These are phyloP conservation scores for Acrobasis consociella DNA, from an alignment of 2,888 invertebrate genomes.

Conservation along the genomic window DNA sequence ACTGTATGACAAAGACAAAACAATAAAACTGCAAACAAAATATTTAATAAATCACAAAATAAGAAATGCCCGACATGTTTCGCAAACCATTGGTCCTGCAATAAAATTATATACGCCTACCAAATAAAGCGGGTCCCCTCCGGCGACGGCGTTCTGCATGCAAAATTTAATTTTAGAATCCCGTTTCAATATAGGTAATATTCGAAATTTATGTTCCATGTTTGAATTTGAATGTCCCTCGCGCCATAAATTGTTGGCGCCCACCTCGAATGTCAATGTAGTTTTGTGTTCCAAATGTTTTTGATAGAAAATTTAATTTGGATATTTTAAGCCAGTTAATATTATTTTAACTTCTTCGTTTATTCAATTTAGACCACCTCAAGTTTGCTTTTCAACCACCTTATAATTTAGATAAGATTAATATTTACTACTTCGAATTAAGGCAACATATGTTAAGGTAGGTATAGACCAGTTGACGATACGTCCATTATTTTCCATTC, in stretches of 20 bases:
- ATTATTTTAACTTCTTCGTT: too few species aligned
- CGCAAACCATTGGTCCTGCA: constrained; percentile 78
- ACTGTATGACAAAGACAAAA: constrained; percentile 24
- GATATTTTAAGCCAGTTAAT: neutral
- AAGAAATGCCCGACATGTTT: constrained; percentile 67
- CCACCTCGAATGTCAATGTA: constrained; percentile 29
- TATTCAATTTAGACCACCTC: too few species aligned
- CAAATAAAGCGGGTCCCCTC: constrained; percentile 71
- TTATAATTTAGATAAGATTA: too few species aligned
- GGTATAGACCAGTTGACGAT: too few species aligned
- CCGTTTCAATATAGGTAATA: constrained; percentile 81
- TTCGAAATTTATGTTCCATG: constrained; percentile 77
- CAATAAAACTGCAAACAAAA: constrained; percentile 33
- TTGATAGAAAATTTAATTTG: constrained; percentile 14
- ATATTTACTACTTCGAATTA: too few species aligned
- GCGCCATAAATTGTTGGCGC: constrained; percentile 59
- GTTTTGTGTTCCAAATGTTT: constrained; percentile 33
- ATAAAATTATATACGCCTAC: constrained; percentile 83
- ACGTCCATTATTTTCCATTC: too few species aligned
- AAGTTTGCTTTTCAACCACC: too few species aligned
- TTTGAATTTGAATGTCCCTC: constrained; percentile 70
- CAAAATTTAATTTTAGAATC: constrained; percentile 81
- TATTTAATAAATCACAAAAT: constrained; percentile 53
- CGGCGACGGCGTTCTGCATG: constrained; percentile 74
- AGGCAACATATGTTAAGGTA: too few species aligned